These are phyloP conservation scores for Euzophera pinguis DNA, from an alignment of 2,888 invertebrate species.

Conservation along the genomic window DNA sequence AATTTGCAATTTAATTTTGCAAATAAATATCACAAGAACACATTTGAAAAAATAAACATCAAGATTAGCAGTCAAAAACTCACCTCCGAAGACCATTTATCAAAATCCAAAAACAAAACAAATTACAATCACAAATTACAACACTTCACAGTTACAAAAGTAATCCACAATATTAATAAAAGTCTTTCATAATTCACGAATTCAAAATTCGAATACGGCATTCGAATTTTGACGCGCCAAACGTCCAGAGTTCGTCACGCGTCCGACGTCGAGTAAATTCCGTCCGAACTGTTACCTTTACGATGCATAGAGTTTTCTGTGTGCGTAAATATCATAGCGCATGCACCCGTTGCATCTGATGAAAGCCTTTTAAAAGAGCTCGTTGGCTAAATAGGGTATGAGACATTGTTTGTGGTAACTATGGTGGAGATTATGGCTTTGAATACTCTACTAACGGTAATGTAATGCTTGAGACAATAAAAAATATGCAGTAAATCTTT, in stretches of 20 bases:
- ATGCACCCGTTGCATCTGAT: constrained; percentile 5
- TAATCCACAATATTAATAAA: not conserved
- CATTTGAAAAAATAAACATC: not conserved
- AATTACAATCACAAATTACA: not conserved
- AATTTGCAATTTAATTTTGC: no score
- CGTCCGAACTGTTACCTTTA: constrained; percentile 6
- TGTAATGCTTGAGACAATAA: no score
- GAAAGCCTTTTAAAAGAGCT: constrained; percentile 6
- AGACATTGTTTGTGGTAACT: constrained; percentile 6
- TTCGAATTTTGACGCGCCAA: constrained; percentile 8
- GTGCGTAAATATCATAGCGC: constrained; percentile 4
- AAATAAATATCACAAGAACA: not conserved
- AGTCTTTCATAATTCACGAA: not conserved
- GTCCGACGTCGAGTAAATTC: not conserved
- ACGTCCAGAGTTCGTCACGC: not conserved
- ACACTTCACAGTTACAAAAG: constrained; percentile 2
- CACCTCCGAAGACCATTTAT: not conserved
- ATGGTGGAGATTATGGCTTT: not conserved
- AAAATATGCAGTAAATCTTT: no score
- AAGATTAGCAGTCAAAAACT: not conserved
- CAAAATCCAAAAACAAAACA: not conserved
- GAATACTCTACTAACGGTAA: no score
- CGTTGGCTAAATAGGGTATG: constrained; percentile 8
- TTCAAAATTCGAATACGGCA: constrained; percentile 7
- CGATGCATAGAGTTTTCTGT: constrained; percentile 4